A percentile compares a stretch with the other conserved stretches of the same genome.
Conservation (phyloP, 1,140 invertebrate species). For the Camponotus floridanus region DNA sequence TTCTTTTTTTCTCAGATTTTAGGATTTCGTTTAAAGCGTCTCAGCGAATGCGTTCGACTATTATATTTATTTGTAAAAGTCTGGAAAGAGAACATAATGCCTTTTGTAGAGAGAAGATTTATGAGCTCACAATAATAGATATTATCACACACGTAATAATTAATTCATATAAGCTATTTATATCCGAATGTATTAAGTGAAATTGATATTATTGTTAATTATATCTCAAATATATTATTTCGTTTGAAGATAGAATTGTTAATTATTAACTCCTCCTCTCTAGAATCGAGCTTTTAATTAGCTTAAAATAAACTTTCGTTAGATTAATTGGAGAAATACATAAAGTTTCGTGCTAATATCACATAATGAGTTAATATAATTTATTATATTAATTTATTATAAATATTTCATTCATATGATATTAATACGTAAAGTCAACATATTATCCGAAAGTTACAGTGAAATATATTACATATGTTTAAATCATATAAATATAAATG, state of each 20-base stretch:
- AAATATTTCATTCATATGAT: not conserved
- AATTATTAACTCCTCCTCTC: constrained; percentile 9
- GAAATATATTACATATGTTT: not conserved
- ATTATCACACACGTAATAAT: not conserved
- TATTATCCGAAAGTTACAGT: not conserved
- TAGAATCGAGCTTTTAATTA: not conserved
- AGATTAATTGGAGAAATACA: not conserved
- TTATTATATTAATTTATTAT: not conserved
- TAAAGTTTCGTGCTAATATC: not conserved
- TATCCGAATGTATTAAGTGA: constrained; percentile 29
- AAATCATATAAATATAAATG: not conserved
- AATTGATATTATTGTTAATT: constrained; percentile 52
- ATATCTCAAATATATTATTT: constrained; percentile 27
- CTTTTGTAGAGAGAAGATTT: not conserved
- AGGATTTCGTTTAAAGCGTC: not conserved
- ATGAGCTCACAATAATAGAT: constrained; percentile 28
- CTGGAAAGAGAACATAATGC: not conserved
- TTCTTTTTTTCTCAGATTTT: not conserved
- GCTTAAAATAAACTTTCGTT: not conserved
- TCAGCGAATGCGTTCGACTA: too few relatives aligned
- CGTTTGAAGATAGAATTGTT: constrained; percentile 32
- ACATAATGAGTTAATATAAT: not conserved
- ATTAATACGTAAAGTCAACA: not conserved
- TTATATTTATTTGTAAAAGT: not conserved
- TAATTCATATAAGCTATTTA: constrained; percentile 14